Base-by-base conservation (phyloP, 2,113 vertebrate species). In the Dipodomys stephensi region DNA sequence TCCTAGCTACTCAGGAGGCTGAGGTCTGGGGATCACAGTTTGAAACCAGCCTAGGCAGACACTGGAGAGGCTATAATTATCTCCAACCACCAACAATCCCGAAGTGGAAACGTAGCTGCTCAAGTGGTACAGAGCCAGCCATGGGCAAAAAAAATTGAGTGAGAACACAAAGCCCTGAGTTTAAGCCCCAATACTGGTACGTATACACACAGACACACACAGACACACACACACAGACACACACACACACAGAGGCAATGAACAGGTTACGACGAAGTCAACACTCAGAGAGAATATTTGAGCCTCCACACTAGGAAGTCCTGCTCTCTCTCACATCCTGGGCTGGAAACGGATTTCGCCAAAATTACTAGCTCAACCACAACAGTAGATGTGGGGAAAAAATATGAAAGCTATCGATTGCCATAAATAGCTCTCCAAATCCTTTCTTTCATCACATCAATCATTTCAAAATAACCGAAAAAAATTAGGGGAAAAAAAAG, bases 401-500 rank as follows among this genome's bases (percentile, higher is more conserved):
- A 95, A 96, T 85, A 93, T 88, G 91, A 97, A 96, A 91, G 93
- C 79, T 93, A 96, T 96, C 6, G 64, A 95, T 97, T 94, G 85
- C 94, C 79, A 88, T 93, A 95, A 95, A 96, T 92, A 95, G 92
- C 92, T 82, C 77, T 90, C 93, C 83, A 96, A 96, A 96, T 92
- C 90, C 90, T 95, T 95, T 95, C 92, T 96, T 95, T 95, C 32
- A 1, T 79, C 93, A 81, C 92, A 96, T 96, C 96, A 95, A 96
- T 96, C 96, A 96, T 95, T 95, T 94, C 88, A 89, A 96, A 97
- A 95, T 96, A 96, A 95, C 83, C 8, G 35, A 95, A 96, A 97
- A 96, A 97, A 97, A 96, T 96, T 95, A 96, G 88, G 88, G 93
- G 96, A 19, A 93, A 95, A 39, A 39, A 39, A 39, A 97, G 90